Base-by-base conservation (phyloP, 1,140 invertebrate genomes). In the Rhysida immarginata region DNA sequence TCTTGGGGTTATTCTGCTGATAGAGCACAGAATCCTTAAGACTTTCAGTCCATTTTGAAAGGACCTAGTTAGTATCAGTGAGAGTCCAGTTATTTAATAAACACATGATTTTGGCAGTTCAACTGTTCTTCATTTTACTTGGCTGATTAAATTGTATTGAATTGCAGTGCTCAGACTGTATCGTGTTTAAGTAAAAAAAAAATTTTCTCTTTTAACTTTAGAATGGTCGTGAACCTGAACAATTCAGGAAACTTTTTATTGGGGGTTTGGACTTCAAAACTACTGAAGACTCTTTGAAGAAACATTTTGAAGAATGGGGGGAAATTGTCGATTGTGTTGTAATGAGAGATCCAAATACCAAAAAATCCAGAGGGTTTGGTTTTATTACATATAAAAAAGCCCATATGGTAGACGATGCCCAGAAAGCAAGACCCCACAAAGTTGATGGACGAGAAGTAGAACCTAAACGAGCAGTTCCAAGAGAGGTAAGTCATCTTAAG, bases 401-500 rank as follows among this genome's bases (percentile, higher is more conserved):
- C n/a, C 63, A 68, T 21, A 69, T 71, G 64, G 71, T 79, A 1
- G 76, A 79, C 66, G 68, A 69, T n/a, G 74, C 74, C 0, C 77
- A 78, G 64, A 59, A 59, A 26, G 76, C 59, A 14, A 43, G 64
- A 41, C 77, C 77, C 8, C 77, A 79, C 62, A 70, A 66, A 51
- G 72, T 79, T 56, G 75, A 79, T 65, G 72, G 70, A 14, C 68
- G 75, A 58, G 65, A 70, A 49, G 75, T 79, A 8, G 77, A 79
- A 58, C 70, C 77, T 2, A 79, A 79, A 62, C 60, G 77, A 58
- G 77, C 77, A 0, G 74, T 77, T 58, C 77, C 77, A 2, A 65
- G 74, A 61, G 73, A 66, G 70, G 87, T 55, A 78, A 76, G 56
- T 77, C 78, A 24, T 65, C 21, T n/a, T n/a, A n/a, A n/a, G n/a